Conservation (phyloP, 2,888 invertebrate genomes). For the Eucriotettix oculatus region DNA sequence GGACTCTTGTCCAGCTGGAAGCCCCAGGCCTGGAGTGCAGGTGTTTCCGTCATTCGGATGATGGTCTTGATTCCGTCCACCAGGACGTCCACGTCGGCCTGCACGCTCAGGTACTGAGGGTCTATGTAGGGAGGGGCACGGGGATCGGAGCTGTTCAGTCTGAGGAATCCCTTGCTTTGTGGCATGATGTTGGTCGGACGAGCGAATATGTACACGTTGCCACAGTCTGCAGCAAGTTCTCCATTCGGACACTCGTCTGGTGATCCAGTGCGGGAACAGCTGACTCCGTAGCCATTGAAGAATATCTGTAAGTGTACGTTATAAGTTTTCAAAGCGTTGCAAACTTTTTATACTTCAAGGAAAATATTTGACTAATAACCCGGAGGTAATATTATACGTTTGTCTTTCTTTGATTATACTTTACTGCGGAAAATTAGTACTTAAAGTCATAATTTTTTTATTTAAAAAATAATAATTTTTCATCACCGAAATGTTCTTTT, state of each 20-base stretch:
- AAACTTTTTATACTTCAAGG: too few species aligned
- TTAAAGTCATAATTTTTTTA: too few species aligned
- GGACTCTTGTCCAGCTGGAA: slow-evolving; percentile 13
- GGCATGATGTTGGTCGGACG: slow-evolving; percentile 21
- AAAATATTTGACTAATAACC: too few species aligned
- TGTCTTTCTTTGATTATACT: too few species aligned
- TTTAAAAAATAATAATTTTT: too few species aligned
- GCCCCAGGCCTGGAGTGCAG: slow-evolving; percentile 15
- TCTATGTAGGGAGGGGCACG: slow-evolving; percentile 30
- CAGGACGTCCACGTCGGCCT: slow-evolving; percentile 30
- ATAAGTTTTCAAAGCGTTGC: too few species aligned
- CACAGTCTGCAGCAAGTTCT: neutral
- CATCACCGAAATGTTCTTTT: too few species aligned
- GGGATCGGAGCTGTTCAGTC: slow-evolving; percentile 29
- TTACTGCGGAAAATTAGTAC: too few species aligned
- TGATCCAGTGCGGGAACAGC: slow-evolving; percentile 36
- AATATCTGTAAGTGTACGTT: slow-evolving; percentile 31
- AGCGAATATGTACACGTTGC: neutral
- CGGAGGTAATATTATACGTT: too few species aligned
- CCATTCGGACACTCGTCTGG: slow-evolving; percentile 15
- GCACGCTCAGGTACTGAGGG: slow-evolving; percentile 31
- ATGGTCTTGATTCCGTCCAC: slow-evolving; percentile 44
- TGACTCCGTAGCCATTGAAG: slow-evolving; percentile 44
- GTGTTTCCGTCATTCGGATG: slow-evolving; percentile 12
- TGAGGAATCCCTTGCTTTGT: slow-evolving; percentile 18